phyloP scores from a whole-genome alignment of 2,113 vertebrate genomes.

The Leptobrachium leishanense region DNA sequence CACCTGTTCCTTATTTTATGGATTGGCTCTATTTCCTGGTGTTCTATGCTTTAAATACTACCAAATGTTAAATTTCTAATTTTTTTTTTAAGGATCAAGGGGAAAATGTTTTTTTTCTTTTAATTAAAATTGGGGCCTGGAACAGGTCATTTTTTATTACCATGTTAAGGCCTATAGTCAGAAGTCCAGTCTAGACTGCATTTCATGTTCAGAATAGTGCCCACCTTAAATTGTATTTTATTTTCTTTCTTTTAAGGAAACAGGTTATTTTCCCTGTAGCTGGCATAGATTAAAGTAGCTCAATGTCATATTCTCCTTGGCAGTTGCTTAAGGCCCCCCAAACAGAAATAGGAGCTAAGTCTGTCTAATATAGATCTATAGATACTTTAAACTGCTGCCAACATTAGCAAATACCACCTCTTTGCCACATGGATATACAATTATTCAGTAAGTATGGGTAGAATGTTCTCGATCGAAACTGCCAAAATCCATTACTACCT shows the following conservation, averaged over 20 bases:
- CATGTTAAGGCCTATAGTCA: slow-evolving; percentile 5
- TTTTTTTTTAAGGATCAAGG: slow-evolving; percentile 1
- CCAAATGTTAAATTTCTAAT: slow-evolving; percentile 28
- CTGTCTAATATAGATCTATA: background rate
- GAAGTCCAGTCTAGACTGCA: slow-evolving; percentile 29
- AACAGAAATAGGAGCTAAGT: slow-evolving; percentile 35
- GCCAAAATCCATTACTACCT: background rate
- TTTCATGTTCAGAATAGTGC: slow-evolving; percentile 36
- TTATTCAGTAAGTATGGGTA: slow-evolving; percentile 14
- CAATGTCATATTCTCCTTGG: slow-evolving; percentile 34
- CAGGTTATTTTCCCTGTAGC: slow-evolving; percentile 32
- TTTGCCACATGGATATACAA: slow-evolving; percentile 43
- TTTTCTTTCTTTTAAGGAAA: slow-evolving; percentile 42
- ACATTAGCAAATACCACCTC: slow-evolving; percentile 20
- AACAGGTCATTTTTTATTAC: background rate
- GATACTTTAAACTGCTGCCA: slow-evolving; percentile 2
- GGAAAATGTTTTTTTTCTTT: slow-evolving; percentile 18
- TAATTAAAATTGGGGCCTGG: slow-evolving; percentile 9
- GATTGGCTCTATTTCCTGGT: slow-evolving; percentile 5
- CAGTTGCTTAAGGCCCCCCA: slow-evolving; percentile 39
- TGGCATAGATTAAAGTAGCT: slow-evolving; percentile 41
- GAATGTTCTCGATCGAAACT: slow-evolving; percentile 11
- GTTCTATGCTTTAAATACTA: slow-evolving; percentile 16
- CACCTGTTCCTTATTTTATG: slow-evolving; percentile 25
- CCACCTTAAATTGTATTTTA: slow-evolving; percentile 32